A percentile compares a stretch with the other conserved stretches of the same genome.
Conservation (phyloP, 2,113 vertebrate genomes). For the Petroica traversi region DNA sequence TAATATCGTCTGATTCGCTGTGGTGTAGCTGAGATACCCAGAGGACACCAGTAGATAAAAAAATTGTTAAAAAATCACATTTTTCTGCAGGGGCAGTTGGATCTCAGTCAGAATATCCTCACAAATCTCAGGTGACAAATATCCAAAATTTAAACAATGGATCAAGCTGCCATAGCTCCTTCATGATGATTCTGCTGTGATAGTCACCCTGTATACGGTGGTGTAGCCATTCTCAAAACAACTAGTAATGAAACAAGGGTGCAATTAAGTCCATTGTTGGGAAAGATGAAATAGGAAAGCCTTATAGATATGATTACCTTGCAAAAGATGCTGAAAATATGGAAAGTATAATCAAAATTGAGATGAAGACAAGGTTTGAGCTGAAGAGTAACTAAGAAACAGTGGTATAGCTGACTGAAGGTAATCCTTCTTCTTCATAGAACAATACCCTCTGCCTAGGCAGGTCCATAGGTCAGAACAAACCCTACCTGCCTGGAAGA, state of each 20-base stretch:
- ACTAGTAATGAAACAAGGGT: not conserved
- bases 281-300: too few relatives aligned
- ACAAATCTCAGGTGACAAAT: not conserved
- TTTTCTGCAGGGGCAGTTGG: not conserved
- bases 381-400: too few relatives aligned
- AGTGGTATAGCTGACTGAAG: too few relatives aligned
- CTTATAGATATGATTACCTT: too few relatives aligned
- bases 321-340: too few relatives aligned
- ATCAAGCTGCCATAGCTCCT: not conserved
- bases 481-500: too few relatives aligned
- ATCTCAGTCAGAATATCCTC: not conserved
- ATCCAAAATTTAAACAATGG: not conserved
- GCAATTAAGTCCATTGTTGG: not conserved
- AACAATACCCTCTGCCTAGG: too few relatives aligned
- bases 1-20: accelerated
- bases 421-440: too few relatives aligned
- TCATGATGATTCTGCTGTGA: not conserved
- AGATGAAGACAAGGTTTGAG: too few relatives aligned
- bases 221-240: not conserved
- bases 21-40: not conserved
- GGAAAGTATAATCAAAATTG: too few relatives aligned
- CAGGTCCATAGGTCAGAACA: too few relatives aligned
- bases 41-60: not conserved
- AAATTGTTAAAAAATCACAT: not conserved
- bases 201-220: not conserved